A percentile compares a stretch with the other conserved stretches of the same genome.
phyloP scores from a whole-genome alignment of 2,113 vertebrate species.

The Pardalotus punctatus region DNA sequence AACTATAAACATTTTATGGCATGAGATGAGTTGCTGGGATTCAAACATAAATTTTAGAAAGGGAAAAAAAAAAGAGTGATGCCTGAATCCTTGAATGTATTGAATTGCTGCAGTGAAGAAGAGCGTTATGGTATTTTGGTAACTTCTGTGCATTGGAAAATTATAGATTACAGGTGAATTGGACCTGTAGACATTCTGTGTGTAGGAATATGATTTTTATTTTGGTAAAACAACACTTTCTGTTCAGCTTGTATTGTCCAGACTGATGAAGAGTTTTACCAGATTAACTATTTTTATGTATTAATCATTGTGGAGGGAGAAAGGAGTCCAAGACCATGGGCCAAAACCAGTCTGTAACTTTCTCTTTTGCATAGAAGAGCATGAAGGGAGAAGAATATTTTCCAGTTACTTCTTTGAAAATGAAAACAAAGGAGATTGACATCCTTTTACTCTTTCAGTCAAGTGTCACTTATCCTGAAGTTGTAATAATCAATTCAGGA shows the following conservation, averaged over 20 bases:
- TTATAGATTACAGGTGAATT: not conserved
- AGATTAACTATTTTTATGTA: not conserved
- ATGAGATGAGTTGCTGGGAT: conserved; percentile 13
- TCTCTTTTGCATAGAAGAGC: not conserved
- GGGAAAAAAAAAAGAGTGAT: not conserved
- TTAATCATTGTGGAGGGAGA: not conserved
- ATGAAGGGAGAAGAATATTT: not conserved
- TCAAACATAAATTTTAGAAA: conserved; percentile 17
- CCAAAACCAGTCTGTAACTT: not conserved
- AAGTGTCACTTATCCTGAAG: conserved; percentile 26
- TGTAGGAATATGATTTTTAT: not conserved
- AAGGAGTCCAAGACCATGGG: not conserved
- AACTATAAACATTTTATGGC: conserved; percentile 13
- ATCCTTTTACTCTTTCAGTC: conserved; percentile 10
- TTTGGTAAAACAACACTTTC: not conserved
- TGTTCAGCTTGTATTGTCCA: not conserved
- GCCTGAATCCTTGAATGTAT: not conserved
- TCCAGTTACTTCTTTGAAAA: not conserved
- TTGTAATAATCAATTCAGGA: conserved; percentile 45
- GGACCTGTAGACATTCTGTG: not conserved
- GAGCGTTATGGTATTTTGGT: not conserved
- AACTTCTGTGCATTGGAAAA: not conserved
- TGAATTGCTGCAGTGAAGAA: not conserved
- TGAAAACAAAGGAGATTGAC: not conserved
- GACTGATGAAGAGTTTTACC: not conserved